A percentile compares a stretch with the other conserved stretches of the same genome.
Evolutionary conservation across 2,113 vertebrate species (phyloP).

Genomic region (Hydropotes inermis): DNA sequence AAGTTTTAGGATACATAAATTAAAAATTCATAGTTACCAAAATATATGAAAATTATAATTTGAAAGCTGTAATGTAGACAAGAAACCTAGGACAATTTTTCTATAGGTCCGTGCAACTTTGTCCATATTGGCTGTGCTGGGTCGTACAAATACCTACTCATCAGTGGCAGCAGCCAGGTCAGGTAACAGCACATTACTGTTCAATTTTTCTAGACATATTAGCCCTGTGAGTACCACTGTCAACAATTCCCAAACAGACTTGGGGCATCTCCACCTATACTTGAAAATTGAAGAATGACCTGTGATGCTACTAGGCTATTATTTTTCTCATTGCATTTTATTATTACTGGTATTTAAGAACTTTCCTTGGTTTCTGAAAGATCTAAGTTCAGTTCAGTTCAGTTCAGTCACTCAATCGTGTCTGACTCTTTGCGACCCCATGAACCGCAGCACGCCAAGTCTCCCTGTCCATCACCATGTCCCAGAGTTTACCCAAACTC

Average conservation of each 20-base stretch:
- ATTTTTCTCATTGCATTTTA: background rate
- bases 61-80: background rate
- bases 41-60: background rate
- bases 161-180: background rate
- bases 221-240: too few species aligned
- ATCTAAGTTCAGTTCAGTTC: background rate
- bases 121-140: background rate
- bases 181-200: background rate
- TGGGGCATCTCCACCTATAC: background rate
- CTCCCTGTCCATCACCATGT: background rate
- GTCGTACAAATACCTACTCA: background rate
- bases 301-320: background rate
- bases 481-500: background rate
- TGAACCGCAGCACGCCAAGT: background rate
- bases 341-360: background rate
- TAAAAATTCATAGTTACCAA: background rate
- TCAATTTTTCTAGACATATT: background rate
- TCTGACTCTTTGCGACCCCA: background rate
- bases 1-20: background rate
- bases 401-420: background rate
- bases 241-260: background rate
- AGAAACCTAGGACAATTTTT: background rate
- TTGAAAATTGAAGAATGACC: background rate
- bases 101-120: background rate
- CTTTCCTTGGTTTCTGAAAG: background rate